Evolutionary conservation across 2,797 vertebrate species (phyloP).

Genomic region (Vespertilio murinus): DNA sequence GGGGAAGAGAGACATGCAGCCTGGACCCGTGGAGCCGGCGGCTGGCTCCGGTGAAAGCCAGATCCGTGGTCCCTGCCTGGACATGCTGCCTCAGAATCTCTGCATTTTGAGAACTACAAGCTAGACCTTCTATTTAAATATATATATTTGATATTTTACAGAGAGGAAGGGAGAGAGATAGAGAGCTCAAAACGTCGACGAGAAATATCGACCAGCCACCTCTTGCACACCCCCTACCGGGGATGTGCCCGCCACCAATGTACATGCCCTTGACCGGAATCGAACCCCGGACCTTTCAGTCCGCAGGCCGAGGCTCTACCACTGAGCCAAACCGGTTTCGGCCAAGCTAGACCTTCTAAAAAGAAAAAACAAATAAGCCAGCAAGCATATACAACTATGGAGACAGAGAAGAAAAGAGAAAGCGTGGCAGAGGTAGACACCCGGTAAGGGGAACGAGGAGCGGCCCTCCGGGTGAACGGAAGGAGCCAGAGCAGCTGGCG

Average conservation of each 20-base stretch:
- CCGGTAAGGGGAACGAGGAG: neutral
- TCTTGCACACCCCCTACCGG: no score
- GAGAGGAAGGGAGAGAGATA: no score
- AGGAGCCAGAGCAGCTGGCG: fast-evolving
- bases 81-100: neutral
- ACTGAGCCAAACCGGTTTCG: no score
- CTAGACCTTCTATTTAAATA: neutral
- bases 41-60: neutral
- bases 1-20: neutral
- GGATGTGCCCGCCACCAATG: no score
- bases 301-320: no score
- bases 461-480: neutral
- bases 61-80: neutral
- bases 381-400: neutral
- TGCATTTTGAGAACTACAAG: neutral
- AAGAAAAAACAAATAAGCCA: neutral
- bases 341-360: neutral
- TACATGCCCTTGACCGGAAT: no score
- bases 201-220: no score
- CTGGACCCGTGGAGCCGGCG: neutral
- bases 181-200: no score
- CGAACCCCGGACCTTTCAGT: no score
- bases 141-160: no score
- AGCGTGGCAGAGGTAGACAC: neutral
- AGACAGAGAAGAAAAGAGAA: neutral